Evolutionary conservation across 2,797 vertebrate species (phyloP).

Genomic region (Karalla daura): DNA sequence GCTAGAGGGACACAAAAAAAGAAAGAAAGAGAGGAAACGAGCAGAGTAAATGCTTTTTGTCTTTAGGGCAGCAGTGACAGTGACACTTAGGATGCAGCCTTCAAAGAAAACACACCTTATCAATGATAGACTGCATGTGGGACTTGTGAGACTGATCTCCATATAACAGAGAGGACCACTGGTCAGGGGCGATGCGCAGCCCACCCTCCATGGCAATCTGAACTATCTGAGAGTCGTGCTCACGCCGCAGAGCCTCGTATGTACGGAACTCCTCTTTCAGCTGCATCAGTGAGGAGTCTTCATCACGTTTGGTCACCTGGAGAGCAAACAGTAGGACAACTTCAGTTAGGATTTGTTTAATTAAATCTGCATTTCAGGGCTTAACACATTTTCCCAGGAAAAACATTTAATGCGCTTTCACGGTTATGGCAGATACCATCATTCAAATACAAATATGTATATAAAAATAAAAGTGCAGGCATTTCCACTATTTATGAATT

Average conservation of each 20-base stretch:
- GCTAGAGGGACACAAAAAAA: conserved; percentile 77
- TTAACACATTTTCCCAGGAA: too few relatives aligned
- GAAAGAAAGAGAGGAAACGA: too few relatives aligned
- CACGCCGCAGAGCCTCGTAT: conserved; percentile 94
- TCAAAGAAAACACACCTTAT: conserved; percentile 88
- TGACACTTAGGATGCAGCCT: too few relatives aligned
- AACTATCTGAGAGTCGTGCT: conserved; percentile 98
- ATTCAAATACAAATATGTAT: too few relatives aligned
- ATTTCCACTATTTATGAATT: too few relatives aligned
- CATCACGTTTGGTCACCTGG: conserved; percentile 98
- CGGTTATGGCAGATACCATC: too few relatives aligned
- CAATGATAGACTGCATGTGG: conserved; percentile 99
- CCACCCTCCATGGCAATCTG: conserved; percentile 99
- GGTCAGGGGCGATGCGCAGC: conserved; percentile 97
- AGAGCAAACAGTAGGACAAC: neutral
- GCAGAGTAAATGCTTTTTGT: neutral
- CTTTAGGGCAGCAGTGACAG: neutral
- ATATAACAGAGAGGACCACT: conserved; percentile 97
- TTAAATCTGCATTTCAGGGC: too few relatives aligned
- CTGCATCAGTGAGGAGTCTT: conserved; percentile 99
- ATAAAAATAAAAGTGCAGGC: too few relatives aligned
- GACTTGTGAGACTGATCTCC: conserved; percentile 99
- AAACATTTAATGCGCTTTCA: too few relatives aligned
- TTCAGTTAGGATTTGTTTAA: too few relatives aligned
- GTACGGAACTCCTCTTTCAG: conserved; percentile 98